phyloP scores from a whole-genome alignment of 2,888 invertebrate species.

The Eurois occulta region DNA sequence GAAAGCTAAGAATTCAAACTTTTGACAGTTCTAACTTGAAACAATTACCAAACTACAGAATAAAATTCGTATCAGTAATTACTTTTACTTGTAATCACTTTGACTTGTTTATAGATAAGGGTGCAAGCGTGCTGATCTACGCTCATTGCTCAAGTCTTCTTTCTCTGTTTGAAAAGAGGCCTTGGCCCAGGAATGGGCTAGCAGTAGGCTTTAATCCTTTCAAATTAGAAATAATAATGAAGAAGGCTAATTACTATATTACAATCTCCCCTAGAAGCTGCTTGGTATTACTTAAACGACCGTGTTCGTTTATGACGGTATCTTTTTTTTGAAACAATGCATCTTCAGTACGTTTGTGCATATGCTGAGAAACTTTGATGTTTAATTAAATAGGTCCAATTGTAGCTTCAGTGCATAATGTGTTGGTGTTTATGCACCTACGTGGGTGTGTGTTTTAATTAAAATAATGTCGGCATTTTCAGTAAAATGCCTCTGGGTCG shows the following conservation, averaged over 20 bases:
- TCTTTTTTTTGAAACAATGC: neutral
- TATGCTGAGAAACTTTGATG: neutral
- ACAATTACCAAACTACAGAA: no score
- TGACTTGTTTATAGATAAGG: neutral
- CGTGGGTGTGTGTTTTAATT: conserved; percentile 35
- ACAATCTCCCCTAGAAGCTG: no score
- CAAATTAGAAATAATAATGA: neutral
- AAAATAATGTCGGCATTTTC: conserved; percentile 48
- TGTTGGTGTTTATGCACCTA: neutral
- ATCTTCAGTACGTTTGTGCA: neutral
- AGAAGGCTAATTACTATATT: neutral
- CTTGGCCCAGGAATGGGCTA: neutral
- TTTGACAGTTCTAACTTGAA: no score
- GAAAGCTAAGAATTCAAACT: no score
- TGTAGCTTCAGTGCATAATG: neutral
- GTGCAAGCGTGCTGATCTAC: neutral
- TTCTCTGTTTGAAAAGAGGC: neutral
- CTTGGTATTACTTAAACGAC: neutral
- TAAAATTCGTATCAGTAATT: no score
- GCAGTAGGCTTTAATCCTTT: neutral
- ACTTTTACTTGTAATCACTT: no score
- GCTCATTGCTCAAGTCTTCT: neutral
- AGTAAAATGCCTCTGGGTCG: conserved; percentile 22
- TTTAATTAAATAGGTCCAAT: neutral
- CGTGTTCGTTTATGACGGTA: neutral